Evolutionary conservation across 2,113 vertebrate species (phyloP).

Genomic region (Laticauda colubrina): DNA sequence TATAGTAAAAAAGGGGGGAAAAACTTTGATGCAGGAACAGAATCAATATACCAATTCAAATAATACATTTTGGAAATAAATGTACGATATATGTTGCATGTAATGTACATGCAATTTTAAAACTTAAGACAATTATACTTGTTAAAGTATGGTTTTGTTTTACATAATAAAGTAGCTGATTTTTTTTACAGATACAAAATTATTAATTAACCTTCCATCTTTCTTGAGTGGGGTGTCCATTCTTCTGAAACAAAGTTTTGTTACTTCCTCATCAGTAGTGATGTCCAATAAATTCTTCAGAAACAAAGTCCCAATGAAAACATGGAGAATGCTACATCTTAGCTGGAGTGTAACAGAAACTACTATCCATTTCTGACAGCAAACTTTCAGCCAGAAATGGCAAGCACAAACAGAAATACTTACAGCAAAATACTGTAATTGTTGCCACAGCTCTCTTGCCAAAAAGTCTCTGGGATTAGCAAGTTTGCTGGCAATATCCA

Average conservation of each 20-base stretch:
- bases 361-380: background rate
- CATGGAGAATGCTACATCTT: background rate
- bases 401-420: background rate
- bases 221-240: background rate
- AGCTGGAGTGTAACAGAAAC: background rate
- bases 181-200: background rate
- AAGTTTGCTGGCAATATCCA: background rate
- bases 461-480: background rate
- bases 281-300: background rate
- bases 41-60: background rate
- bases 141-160: background rate
- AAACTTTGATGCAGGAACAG: background rate
- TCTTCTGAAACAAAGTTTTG: background rate
- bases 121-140: background rate
- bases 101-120: background rate
- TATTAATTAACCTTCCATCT: slow-evolving; percentile 9
- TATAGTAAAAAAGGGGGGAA: background rate
- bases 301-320: background rate
- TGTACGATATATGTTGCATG: background rate
- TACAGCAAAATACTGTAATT: background rate
- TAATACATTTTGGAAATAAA: background rate
- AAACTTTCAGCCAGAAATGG: background rate
- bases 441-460: background rate
- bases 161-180: background rate
- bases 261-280: background rate